A percentile compares a stretch with the other conserved stretches of the same genome.
phyloP scores from a whole-genome alignment of 2,797 vertebrate species.

The Megaceryle alcyon region DNA sequence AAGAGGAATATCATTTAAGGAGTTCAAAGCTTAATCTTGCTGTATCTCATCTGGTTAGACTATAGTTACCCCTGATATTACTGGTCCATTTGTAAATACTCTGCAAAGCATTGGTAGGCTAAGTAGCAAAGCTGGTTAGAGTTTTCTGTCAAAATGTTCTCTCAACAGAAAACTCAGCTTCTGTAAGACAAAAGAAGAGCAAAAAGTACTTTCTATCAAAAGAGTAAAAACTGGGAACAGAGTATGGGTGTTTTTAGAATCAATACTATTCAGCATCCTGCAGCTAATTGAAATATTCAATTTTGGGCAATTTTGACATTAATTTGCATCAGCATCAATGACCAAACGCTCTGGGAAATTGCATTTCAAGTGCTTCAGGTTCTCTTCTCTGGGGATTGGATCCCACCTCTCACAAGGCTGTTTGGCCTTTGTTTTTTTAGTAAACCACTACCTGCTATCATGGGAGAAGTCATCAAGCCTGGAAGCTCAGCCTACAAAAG shows the following conservation, averaged over 20 bases:
- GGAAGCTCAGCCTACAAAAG: not conserved
- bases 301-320: not conserved
- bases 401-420: not conserved
- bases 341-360: constrained; percentile 6
- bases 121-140: not conserved
- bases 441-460: not conserved
- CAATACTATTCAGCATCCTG: not conserved
- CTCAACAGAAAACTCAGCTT: not conserved
- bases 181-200: not conserved
- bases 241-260: not conserved
- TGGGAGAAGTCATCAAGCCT: not conserved
- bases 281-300: constrained; percentile 38
- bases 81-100: not conserved
- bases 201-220: not conserved
- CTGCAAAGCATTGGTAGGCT: not conserved
- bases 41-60: not conserved
- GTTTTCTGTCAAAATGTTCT: not conserved
- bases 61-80: not conserved
- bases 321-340: not conserved
- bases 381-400: not conserved
- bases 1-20: not conserved
- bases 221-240: not conserved
- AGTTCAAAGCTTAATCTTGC: not conserved
- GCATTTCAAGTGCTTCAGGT: not conserved
- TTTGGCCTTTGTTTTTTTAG: not conserved